Evolutionary conservation across 2,113 vertebrate genomes (phyloP).

Genomic region (Syngnathus typhle): DNA sequence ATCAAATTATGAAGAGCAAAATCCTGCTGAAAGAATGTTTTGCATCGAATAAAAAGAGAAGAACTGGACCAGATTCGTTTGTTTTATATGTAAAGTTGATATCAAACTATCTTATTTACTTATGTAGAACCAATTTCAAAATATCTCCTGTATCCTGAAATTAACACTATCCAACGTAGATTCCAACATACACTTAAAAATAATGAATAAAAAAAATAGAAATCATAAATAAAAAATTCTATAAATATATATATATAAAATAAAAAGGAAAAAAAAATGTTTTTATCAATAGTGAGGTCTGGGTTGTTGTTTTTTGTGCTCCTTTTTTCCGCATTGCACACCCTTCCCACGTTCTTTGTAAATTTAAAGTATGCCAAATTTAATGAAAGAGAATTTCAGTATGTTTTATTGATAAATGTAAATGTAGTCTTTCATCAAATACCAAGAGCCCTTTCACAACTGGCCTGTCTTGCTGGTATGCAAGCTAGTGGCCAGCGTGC

Average conservation of each 20-base stretch:
- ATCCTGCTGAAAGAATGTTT: conserved; percentile 23
- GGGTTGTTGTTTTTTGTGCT: no score
- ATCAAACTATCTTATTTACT: background rate
- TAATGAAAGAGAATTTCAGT: background rate
- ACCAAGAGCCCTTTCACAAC: conserved; percentile 1
- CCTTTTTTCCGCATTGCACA: no score
- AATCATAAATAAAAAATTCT: no score
- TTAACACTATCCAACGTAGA: background rate
- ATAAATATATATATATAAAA: no score
- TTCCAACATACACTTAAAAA: background rate
- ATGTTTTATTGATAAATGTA: background rate
- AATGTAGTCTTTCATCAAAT: background rate
- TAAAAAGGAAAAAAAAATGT: no score
- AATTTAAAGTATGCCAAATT: background rate
- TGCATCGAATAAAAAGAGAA: conserved; percentile 22
- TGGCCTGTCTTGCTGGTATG: conserved; percentile 9
- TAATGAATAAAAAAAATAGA: background rate
- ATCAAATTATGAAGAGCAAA: conserved; percentile 28
- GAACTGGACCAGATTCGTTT: conserved; percentile 1
- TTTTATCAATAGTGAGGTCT: no score
- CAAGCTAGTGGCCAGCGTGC: conserved; percentile 20
- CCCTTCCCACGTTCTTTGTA: no score
- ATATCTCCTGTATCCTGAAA: background rate
- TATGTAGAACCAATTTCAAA: conserved; percentile 4
- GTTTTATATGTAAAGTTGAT: conserved; percentile 13